These are phyloP conservation scores for Arctopsyche grandis DNA, from an alignment of 1,140 invertebrate species.

Conservation along the genomic window DNA sequence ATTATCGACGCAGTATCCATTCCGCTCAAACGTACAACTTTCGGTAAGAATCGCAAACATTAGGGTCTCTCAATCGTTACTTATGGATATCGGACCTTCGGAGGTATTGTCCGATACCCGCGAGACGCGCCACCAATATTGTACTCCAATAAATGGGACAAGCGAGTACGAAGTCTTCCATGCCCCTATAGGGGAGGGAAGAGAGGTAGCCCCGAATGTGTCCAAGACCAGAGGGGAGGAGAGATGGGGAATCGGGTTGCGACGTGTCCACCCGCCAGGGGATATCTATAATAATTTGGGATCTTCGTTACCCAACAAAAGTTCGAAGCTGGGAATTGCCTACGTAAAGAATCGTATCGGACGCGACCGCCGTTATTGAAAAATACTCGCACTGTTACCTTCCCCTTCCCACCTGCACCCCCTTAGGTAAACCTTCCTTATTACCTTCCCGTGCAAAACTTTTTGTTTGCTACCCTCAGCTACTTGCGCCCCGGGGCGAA, in stretches of 20 bases:
- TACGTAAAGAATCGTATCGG: constrained; percentile 55
- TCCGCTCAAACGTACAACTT: neutral
- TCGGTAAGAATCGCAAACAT: constrained; percentile 48
- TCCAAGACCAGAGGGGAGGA: neutral
- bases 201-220: neutral
- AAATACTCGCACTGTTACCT: constrained; percentile 52
- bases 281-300: constrained; percentile 56
- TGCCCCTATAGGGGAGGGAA: neutral
- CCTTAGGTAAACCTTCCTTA: constrained; percentile 53
- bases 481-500: constrained; percentile 2
- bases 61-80: constrained; percentile 51
- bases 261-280: constrained; percentile 29
- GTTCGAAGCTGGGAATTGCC: constrained; percentile 48
- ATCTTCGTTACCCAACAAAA: constrained; percentile 53
- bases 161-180: neutral
- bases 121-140: constrained; percentile 49
- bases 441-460: constrained; percentile 39
- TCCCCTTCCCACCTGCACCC: neutral
- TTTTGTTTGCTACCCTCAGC: constrained; percentile 32
- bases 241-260: neutral
- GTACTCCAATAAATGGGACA: constrained; percentile 44
- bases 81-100: constrained; percentile 49
- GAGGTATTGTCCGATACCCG: constrained; percentile 53
- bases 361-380: constrained; percentile 52
- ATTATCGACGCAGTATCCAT: constrained; percentile 12